Conservation (phyloP, 53 echinoderm and acorn worm genomes). For the Crossaster papposus region DNA sequence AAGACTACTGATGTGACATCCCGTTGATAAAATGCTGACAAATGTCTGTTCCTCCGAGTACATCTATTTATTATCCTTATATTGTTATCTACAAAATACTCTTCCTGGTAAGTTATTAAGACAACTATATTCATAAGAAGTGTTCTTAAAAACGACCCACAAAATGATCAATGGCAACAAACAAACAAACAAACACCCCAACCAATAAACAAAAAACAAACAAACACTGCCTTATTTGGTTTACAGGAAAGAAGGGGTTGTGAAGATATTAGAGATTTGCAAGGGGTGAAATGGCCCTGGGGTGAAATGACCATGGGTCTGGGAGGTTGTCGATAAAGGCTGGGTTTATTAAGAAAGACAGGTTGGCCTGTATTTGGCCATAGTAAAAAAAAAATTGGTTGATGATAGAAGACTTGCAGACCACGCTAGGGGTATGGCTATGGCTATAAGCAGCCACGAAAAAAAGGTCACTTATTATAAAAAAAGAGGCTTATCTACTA, state of each 20-base stretch:
- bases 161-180: no score
- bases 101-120: no score
- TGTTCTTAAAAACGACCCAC: no score
- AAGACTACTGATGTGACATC: no score
- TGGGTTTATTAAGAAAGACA: slow-evolving; percentile 33
- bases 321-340: slow-evolving; percentile 26
- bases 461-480: background rate
- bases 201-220: no score
- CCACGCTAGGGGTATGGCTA: background rate
- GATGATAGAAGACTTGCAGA: slow-evolving; percentile 46
- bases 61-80: no score
- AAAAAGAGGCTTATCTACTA: background rate
- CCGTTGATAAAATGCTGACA: no score
- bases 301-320: background rate
- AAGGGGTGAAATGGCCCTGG: background rate
- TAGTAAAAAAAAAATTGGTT: background rate
- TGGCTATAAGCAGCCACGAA: background rate
- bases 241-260: background rate
- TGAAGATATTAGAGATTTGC: background rate
- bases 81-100: no score
- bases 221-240: background rate
- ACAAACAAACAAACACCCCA: no score
- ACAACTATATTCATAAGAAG: no score
- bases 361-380: slow-evolving; percentile 28
- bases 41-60: no score